Conservation (phyloP, 2,113 vertebrate genomes). For the Mus pahari region DNA sequence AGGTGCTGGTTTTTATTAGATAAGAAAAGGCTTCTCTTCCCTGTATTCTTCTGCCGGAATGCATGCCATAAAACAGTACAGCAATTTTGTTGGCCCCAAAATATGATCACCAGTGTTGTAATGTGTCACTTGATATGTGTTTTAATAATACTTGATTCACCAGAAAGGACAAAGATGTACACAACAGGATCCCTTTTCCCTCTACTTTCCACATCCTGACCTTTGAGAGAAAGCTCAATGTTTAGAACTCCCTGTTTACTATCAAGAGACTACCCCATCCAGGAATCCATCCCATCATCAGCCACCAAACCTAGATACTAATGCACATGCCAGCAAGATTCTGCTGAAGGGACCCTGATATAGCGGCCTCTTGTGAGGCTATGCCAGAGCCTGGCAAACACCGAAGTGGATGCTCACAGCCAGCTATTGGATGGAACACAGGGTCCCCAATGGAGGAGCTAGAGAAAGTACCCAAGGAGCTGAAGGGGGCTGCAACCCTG, state of each 20-base stretch:
- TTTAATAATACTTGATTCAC: background rate
- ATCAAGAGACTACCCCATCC: too few species aligned
- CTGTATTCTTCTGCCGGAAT: background rate
- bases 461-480: too few species aligned
- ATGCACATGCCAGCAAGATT: too few species aligned
- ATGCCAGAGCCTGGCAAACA: too few species aligned
- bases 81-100: background rate
- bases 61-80: background rate
- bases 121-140: background rate
- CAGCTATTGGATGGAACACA: too few species aligned
- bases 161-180: background rate
- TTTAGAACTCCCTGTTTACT: background rate
- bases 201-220: background rate
- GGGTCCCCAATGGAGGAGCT: too few species aligned
- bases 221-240: background rate
- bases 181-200: background rate
- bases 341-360: too few species aligned
- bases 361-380: too few species aligned
- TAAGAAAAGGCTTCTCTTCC: background rate
- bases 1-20: background rate
- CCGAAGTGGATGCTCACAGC: too few species aligned
- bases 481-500: too few species aligned
- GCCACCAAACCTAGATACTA: too few species aligned
- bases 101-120: background rate
- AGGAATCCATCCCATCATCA: too few species aligned